phyloP scores from a whole-genome alignment of 2,888 invertebrate species.

The Macrostomum cliftonense region DNA sequence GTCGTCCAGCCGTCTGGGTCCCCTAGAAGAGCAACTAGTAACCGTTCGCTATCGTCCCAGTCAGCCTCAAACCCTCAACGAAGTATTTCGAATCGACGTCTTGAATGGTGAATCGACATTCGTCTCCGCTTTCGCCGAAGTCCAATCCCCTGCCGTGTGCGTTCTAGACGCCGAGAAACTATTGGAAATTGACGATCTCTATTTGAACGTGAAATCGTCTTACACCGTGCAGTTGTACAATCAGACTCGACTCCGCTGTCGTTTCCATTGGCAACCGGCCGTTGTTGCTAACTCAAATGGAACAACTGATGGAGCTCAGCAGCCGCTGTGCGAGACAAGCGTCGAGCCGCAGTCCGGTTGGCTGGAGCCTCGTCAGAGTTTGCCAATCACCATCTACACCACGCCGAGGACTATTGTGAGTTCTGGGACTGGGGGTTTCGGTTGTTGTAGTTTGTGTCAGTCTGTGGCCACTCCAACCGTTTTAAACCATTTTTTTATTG shows the following conservation, averaged over 20 bases:
- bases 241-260: slow-evolving; percentile 26
- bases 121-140: slow-evolving; percentile 20
- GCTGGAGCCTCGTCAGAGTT: background rate
- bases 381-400: background rate
- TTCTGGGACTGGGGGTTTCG: no score
- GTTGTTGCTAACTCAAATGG: no score
- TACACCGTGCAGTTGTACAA: slow-evolving; percentile 24
- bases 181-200: slow-evolving; percentile 23
- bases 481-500: no score
- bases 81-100: slow-evolving; percentile 23
- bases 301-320: background rate
- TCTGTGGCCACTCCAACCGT: no score
- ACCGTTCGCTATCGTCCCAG: slow-evolving; percentile 21
- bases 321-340: background rate
- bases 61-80: slow-evolving; percentile 17
- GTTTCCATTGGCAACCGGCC: slow-evolving; percentile 27
- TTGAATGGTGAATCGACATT: slow-evolving; percentile 18
- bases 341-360: background rate
- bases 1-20: slow-evolving; percentile 21
- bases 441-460: no score
- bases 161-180: slow-evolving; percentile 19
- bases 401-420: background rate
- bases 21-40: slow-evolving; percentile 22
- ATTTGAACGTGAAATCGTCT: slow-evolving; percentile 21
- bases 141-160: slow-evolving; percentile 27